These are phyloP conservation scores for Parnassius mnemosyne DNA, from an alignment of 2,888 invertebrate genomes.

Conservation along the genomic window DNA sequence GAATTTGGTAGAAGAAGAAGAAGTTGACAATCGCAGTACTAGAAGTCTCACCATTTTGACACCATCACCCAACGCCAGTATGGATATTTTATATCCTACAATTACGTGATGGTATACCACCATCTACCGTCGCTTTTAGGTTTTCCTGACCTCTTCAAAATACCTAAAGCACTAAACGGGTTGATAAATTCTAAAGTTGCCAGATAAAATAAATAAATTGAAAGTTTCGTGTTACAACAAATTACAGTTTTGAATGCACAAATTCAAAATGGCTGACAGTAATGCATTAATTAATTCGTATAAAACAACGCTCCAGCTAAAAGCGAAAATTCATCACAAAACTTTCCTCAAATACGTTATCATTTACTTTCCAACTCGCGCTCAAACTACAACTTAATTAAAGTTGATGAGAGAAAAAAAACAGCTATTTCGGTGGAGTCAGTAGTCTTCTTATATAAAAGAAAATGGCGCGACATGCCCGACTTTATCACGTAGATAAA, in stretches of 20 bases:
- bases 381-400: slow-evolving; percentile 25
- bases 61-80: too few species aligned
- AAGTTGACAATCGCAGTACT: too few species aligned
- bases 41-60: too few species aligned
- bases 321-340: slow-evolving; percentile 19
- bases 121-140: too few species aligned
- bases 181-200: too few species aligned
- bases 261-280: background rate
- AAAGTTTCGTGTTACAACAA: background rate
- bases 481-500: slow-evolving; percentile 18
- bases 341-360: slow-evolving; percentile 24
- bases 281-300: too few species aligned
- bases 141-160: too few species aligned
- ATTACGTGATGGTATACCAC: too few species aligned
- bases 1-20: too few species aligned
- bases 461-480: slow-evolving; percentile 15
- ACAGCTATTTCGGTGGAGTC: slow-evolving; percentile 20
- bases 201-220: too few species aligned
- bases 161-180: too few species aligned
- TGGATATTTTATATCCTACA: too few species aligned
- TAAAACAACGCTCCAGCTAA: background rate
- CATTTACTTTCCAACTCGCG: slow-evolving; percentile 17
- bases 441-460: slow-evolving; percentile 14
- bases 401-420: slow-evolving; percentile 27
- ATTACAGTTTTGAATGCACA: background rate